Conservation (phyloP, 2,888 invertebrate genomes). For the Parnassius orleans region DNA sequence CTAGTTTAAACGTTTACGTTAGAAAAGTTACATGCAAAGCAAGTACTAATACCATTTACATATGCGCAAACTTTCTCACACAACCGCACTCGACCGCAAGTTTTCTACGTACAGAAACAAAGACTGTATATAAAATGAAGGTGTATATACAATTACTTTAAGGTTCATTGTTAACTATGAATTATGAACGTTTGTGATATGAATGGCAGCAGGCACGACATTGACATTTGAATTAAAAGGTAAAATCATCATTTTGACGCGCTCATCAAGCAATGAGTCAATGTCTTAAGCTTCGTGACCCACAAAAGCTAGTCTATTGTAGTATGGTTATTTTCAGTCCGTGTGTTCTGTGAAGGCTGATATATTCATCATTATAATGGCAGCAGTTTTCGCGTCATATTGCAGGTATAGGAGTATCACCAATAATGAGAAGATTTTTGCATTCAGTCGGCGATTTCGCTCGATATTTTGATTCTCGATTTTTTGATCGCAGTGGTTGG, state of each 20-base stretch:
- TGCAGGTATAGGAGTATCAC: too few species aligned
- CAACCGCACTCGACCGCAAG: slow-evolving; percentile 41
- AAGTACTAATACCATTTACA: slow-evolving; percentile 12
- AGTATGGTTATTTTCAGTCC: not conserved
- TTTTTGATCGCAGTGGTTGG: too few species aligned
- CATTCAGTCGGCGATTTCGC: too few species aligned
- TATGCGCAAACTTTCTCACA: slow-evolving; percentile 44
- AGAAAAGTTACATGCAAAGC: not conserved
- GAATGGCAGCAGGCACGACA: slow-evolving; percentile 10
- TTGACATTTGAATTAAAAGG: slow-evolving; percentile 25
- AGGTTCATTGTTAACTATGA: slow-evolving; percentile 6
- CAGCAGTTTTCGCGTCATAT: too few species aligned
- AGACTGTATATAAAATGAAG: slow-evolving; percentile 3
- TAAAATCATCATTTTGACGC: slow-evolving; percentile 22
- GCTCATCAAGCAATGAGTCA: slow-evolving; percentile 18
- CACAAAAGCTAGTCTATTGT: slow-evolving; percentile 6
- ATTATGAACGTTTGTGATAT: slow-evolving; percentile 1
- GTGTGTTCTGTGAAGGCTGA: too few species aligned
- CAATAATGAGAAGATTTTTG: too few species aligned
- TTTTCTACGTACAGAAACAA: slow-evolving; percentile 39
- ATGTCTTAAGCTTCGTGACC: slow-evolving; percentile 19
- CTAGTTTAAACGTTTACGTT: too few species aligned
- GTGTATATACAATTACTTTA: not conserved
- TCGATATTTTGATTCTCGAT: too few species aligned
- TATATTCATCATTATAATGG: too few species aligned